A percentile compares a stretch with the other conserved stretches of the same genome.
These are phyloP conservation scores for Crioceris asparagi DNA, from an alignment of 2,888 invertebrate genomes.

Conservation along the genomic window DNA sequence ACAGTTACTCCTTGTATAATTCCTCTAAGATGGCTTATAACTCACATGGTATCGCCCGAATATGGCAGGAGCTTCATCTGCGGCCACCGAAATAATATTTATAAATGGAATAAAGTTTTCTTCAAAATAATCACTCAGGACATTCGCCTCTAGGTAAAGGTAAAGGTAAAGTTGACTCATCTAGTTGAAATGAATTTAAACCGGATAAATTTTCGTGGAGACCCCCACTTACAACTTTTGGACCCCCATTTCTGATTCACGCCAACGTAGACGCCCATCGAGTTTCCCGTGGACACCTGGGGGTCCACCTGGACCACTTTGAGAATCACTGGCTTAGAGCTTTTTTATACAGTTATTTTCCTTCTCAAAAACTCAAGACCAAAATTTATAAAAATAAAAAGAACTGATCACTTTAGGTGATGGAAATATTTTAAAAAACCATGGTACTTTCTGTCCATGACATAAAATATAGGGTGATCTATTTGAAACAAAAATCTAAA, in stretches of 20 bases:
- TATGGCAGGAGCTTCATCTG: constrained; percentile 28
- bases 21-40: constrained; percentile 27
- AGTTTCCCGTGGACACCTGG: neutral
- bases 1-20: constrained; percentile 18
- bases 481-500: too few species aligned
- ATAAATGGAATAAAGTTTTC: constrained; percentile 1
- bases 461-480: too few species aligned
- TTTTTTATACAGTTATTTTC: too few species aligned
- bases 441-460: too few species aligned
- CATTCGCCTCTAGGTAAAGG: neutral
- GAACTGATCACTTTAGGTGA: too few species aligned
- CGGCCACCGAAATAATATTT: constrained; percentile 26
- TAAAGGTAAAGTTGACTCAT: neutral
- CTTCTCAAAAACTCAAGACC: too few species aligned
- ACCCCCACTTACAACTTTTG: constrained; percentile 1
- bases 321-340: neutral
- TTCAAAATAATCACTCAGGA: neutral
- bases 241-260: constrained; percentile 1
- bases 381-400: too few species aligned
- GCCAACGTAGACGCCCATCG: constrained; percentile 3
- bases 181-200: neutral
- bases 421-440: too few species aligned
- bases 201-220: neutral
- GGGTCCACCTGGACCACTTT: neutral
- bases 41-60: constrained; percentile 26